phyloP scores from a whole-genome alignment of 2,113 vertebrate species.

The Herpailurus yagouaroundi region DNA sequence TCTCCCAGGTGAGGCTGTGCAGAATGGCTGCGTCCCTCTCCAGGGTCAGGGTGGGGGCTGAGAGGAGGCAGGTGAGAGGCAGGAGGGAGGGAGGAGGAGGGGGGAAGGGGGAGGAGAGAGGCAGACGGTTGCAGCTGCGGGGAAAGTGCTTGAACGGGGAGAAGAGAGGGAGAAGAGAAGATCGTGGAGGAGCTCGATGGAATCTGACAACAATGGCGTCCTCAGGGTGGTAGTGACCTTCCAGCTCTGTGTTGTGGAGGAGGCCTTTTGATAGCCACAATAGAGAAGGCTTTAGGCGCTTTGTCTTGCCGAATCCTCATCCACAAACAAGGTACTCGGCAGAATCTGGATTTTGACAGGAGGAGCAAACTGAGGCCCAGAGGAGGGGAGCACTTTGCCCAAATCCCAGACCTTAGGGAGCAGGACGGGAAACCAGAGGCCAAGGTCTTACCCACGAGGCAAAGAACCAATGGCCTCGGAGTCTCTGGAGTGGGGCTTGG shows the following conservation, averaged over 20 bases:
- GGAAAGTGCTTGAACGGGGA: background rate
- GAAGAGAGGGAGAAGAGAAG: background rate
- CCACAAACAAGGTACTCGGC: background rate
- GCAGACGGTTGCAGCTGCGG: background rate
- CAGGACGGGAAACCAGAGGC: background rate
- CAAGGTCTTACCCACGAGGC: background rate
- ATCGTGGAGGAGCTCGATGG: background rate
- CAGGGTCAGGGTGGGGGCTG: background rate
- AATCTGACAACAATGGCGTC: background rate
- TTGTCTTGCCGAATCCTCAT: background rate
- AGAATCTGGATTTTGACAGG: background rate
- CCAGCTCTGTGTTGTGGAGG: background rate
- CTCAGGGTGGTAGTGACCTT: background rate
- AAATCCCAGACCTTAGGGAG: background rate
- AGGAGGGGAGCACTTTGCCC: too few species aligned
- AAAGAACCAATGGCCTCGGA: background rate
- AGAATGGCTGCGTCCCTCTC: background rate
- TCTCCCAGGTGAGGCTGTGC: background rate
- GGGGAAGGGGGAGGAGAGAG: background rate
- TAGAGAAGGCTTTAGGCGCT: background rate
- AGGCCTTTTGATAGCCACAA: background rate
- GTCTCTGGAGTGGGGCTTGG: background rate
- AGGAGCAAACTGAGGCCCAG: background rate
- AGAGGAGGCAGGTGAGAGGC: slow-evolving; percentile 27
- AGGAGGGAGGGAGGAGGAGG: background rate